Percentiles rank a stretch among this genome's conserved stretches.
These are phyloP conservation scores for Noctua comes DNA, from an alignment of 2,888 invertebrate genomes.

Conservation along the genomic window DNA sequence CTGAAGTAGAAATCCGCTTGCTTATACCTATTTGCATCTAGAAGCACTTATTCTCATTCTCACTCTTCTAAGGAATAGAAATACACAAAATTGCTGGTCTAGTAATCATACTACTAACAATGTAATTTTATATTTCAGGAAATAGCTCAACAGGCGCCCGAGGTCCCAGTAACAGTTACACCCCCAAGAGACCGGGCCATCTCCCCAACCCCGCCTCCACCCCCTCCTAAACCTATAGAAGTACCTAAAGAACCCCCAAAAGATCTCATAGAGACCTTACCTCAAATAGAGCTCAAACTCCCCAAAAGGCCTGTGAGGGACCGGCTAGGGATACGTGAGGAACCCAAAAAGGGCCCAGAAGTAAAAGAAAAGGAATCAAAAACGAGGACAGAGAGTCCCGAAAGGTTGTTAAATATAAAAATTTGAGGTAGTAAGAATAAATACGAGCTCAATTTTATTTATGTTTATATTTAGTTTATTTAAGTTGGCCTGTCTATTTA, in stretches of 20 bases:
- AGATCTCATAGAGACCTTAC: slow-evolving; percentile 78
- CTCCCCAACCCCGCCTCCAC: slow-evolving; percentile 66
- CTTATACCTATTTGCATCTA: background rate
- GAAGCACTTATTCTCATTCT: background rate
- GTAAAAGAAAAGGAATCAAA: slow-evolving; percentile 72
- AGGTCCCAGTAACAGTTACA: slow-evolving; percentile 67
- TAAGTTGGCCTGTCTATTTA: slow-evolving; percentile 41
- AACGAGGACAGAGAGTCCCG: slow-evolving; percentile 79
- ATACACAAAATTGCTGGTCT: background rate
- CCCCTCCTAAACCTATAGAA: slow-evolving; percentile 50
- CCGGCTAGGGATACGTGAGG: slow-evolving; percentile 81
- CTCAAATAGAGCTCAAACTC: slow-evolving; percentile 87
- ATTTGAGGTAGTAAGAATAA: slow-evolving; percentile 82
- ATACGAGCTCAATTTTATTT: slow-evolving; percentile 58
- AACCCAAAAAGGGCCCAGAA: slow-evolving; percentile 72
- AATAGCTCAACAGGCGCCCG: slow-evolving; percentile 77
- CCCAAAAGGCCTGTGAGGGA: slow-evolving; percentile 88
- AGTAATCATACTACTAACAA: background rate
- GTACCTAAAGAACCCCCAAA: slow-evolving; percentile 66
- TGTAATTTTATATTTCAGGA: slow-evolving; percentile 73
- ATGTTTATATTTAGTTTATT: slow-evolving; percentile 50
- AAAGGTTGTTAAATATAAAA: slow-evolving; percentile 82
- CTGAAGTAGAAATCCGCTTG: background rate
- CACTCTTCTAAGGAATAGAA: background rate
- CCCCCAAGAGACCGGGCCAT: slow-evolving; percentile 72